Evolutionary conservation across 2,113 vertebrate genomes (phyloP).

Genomic region (Microcebus murinus): DNA sequence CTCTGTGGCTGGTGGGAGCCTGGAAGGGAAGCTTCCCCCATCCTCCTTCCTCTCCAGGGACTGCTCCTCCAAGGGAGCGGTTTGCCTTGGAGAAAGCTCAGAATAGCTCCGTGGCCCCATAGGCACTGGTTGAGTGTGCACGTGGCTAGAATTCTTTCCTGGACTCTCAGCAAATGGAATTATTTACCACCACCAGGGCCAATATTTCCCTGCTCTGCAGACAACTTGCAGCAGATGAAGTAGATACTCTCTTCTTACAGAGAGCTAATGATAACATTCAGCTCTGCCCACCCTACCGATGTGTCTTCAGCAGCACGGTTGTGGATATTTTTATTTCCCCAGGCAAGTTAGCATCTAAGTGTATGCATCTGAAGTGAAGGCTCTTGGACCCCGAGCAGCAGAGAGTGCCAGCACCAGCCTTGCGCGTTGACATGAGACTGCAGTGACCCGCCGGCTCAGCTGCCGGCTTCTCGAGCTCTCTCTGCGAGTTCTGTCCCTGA

Average conservation of each 20-base stretch:
- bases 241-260: background rate
- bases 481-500: fast-evolving
- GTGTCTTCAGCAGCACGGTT: background rate
- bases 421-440: fast-evolving
- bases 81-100: background rate
- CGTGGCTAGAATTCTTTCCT: conserved; percentile 34
- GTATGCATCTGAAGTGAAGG: background rate
- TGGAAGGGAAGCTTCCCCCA: background rate
- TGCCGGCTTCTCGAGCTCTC: background rate
- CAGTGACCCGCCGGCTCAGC: fast-evolving
- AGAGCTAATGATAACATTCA: background rate
- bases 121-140: background rate
- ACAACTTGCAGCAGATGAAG: background rate
- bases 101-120: background rate
- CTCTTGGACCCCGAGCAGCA: background rate
- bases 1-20: background rate
- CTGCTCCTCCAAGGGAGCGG: background rate
- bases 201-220: background rate
- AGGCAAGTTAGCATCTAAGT: fast-evolving
- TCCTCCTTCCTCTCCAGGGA: background rate
- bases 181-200: background rate
- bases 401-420: fast-evolving
- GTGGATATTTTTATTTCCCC: background rate
- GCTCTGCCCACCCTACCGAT: fast-evolving
- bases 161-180: background rate